phyloP scores from a whole-genome alignment of 2,113 vertebrate species.

The Formicarius rufipectus region DNA sequence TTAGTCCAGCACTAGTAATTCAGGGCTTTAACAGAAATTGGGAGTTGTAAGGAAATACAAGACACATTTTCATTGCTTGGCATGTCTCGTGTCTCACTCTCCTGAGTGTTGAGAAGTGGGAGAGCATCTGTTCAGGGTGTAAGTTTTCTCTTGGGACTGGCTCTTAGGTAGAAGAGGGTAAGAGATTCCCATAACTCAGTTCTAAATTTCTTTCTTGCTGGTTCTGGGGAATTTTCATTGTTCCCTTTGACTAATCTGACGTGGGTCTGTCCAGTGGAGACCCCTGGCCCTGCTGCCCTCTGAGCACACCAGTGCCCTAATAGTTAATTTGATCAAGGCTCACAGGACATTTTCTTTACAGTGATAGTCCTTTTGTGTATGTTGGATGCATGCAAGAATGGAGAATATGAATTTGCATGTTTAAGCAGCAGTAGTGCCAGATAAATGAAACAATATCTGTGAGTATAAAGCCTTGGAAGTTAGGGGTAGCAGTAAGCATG shows the following conservation, averaged over 20 bases:
- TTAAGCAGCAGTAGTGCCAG: background rate
- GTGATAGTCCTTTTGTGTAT: background rate
- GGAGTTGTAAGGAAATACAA: background rate
- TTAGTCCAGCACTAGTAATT: background rate
- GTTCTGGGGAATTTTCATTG: background rate
- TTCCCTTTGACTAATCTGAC: background rate
- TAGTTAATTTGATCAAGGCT: background rate
- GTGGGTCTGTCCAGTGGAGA: background rate
- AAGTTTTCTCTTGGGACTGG: background rate
- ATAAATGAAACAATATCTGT: background rate
- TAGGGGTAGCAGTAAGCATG: background rate
- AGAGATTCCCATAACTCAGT: background rate
- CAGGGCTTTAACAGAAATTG: background rate
- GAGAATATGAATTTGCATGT: background rate
- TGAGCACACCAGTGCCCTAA: background rate
- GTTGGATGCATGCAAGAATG: background rate
- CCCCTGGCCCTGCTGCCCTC: background rate
- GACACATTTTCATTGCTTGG: background rate
- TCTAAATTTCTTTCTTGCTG: background rate
- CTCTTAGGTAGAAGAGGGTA: background rate
- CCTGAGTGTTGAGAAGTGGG: background rate
- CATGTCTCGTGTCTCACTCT: accelerated
- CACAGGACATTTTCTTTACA: background rate
- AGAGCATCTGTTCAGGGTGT: background rate
- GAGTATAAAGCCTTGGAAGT: background rate